A percentile compares a stretch with the other conserved stretches of the same genome.
Conservation (phyloP, 2,113 vertebrate species). For the Chitala chitala region DNA sequence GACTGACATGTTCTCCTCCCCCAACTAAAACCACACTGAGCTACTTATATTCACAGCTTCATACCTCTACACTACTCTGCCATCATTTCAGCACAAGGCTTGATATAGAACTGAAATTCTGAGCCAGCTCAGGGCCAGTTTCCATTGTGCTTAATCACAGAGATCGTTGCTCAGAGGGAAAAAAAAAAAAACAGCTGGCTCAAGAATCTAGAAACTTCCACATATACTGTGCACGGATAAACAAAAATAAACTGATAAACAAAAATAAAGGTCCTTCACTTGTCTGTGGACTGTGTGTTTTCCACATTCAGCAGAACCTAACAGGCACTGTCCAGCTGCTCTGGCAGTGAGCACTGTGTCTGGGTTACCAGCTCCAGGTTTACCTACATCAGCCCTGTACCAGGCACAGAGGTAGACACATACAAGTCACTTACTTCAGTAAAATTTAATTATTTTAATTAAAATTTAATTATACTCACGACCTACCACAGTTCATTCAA, state of each 20-base stretch:
- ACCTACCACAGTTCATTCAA: no score
- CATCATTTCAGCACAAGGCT: neutral
- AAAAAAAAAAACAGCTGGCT: constrained; percentile 36
- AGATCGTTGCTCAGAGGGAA: constrained; percentile 9
- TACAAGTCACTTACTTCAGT: no score
- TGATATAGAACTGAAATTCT: neutral
- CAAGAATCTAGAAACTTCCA: constrained; percentile 34
- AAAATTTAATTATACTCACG: neutral
- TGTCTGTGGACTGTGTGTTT: neutral
- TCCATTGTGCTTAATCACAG: constrained; percentile 1
- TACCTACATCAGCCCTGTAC: neutral
- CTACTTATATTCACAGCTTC: neutral
- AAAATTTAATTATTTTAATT: neutral
- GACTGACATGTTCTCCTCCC: no score
- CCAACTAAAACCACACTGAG: no score
- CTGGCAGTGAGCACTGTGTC: neutral
- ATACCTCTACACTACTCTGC: neutral
- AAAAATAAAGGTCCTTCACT: constrained; percentile 21
- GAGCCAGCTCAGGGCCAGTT: neutral
- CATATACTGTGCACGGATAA: no score
- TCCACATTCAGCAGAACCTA: constrained; percentile 11
- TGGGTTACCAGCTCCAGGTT: neutral
- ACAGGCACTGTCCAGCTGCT: neutral
- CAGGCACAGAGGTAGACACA: neutral
- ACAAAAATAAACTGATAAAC: constrained; percentile 45